Evolutionary conservation across 2,888 invertebrate species (phyloP).

Genomic region (Cybosia mesomella): DNA sequence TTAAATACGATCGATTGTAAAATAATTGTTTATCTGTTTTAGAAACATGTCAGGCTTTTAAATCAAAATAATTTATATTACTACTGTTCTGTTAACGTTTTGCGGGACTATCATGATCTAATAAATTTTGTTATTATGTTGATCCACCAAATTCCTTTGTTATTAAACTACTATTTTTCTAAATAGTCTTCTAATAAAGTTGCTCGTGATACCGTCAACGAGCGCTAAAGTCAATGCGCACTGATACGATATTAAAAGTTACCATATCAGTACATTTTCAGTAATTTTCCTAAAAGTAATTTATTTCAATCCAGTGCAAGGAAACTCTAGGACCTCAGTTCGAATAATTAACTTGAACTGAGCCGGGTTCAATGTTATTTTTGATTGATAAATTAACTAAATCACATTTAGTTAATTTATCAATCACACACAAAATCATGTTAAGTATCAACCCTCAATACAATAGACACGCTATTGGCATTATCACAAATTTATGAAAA

Average conservation of each 20-base stretch:
- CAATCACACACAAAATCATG: no score
- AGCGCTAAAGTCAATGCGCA: neutral
- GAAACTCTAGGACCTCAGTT: neutral
- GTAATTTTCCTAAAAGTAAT: no score
- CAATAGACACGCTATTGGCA: no score
- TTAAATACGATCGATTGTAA: slow-evolving; percentile 61
- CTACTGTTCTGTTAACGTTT: slow-evolving; percentile 27
- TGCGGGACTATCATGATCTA: neutral
- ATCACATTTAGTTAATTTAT: no score
- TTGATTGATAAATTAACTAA: no score
- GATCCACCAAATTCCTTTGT: neutral
- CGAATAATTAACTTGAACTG: neutral
- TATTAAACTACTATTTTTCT: neutral
- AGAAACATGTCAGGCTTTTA: slow-evolving; percentile 55
- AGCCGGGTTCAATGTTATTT: neutral
- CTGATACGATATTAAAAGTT: no score
- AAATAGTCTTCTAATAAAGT: neutral
- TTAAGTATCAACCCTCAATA: neutral
- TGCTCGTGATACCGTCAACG: neutral
- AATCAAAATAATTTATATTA: slow-evolving; percentile 50
- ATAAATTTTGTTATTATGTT: neutral
- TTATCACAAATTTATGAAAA: neutral
- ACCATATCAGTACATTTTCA: no score
- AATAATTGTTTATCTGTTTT: slow-evolving; percentile 60
- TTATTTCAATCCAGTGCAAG: no score